These are phyloP conservation scores for Acanthosepion lycidas DNA, from an alignment of 2,888 invertebrate genomes.

Conservation along the genomic window DNA sequence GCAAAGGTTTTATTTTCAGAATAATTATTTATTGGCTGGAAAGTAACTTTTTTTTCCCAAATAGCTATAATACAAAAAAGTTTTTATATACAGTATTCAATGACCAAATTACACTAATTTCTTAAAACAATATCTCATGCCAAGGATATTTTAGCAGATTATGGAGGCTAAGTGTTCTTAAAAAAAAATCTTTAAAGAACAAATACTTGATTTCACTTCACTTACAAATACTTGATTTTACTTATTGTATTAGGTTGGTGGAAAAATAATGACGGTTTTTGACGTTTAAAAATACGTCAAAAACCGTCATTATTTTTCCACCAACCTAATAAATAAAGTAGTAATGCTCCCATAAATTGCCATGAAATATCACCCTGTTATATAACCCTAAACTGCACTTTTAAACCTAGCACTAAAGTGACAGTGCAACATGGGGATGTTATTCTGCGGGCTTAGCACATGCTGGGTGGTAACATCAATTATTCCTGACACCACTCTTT, in stretches of 20 bases:
- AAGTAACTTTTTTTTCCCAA: background rate
- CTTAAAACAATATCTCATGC: background rate
- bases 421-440: background rate
- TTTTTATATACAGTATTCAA: background rate
- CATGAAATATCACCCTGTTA: background rate
- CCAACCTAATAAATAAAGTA: too few species aligned
- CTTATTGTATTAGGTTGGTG: too few species aligned
- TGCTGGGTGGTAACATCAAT: background rate
- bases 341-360: too few species aligned
- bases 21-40: background rate
- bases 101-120: background rate
- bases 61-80: background rate
- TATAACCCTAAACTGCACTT: background rate
- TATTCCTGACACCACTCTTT: background rate
- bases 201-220: background rate
- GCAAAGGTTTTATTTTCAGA: background rate
- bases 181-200: background rate
- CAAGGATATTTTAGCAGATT: background rate
- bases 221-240: too few species aligned
- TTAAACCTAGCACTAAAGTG: background rate
- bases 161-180: background rate
- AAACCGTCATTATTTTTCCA: too few species aligned
- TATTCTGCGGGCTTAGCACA: background rate
- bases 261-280: too few species aligned
- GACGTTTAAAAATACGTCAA: too few species aligned